phyloP scores from a whole-genome alignment of 2,113 vertebrate species.

The Ifrita kowaldi region DNA sequence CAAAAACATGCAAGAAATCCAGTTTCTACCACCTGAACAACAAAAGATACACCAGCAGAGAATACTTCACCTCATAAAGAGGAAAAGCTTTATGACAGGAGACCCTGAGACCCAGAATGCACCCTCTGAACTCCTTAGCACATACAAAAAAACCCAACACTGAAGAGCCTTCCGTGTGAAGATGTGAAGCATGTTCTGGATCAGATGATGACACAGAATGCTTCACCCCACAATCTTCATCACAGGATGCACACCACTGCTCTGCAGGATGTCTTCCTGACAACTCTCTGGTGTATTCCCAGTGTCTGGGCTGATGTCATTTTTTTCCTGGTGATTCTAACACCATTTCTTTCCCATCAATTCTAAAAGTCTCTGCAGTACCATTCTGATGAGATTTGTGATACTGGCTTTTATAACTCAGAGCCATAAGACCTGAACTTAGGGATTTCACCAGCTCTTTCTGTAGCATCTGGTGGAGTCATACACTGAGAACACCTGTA shows the following conservation, averaged over 20 bases:
- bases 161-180: background rate
- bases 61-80: background rate
- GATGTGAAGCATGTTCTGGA: background rate
- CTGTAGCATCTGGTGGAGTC: background rate
- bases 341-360: background rate
- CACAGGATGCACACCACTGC: background rate
- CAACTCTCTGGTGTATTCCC: background rate
- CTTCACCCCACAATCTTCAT: background rate
- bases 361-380: background rate
- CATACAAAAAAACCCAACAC: background rate
- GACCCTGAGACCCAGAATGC: background rate
- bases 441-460: background rate
- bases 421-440: background rate
- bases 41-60: background rate
- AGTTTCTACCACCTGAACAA: background rate
- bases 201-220: background rate
- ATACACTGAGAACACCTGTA: background rate
- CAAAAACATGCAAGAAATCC: background rate
- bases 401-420: background rate
- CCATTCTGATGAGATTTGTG: background rate
- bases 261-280: background rate
- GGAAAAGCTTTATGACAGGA: background rate
- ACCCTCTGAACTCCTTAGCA: background rate
- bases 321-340: background rate
- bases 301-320: background rate